Evolutionary conservation across 1,140 invertebrate genomes (phyloP), one percentile per base, ranked within the genome.

Genomic region (Pseudomyrmex dendroicus): DNA sequence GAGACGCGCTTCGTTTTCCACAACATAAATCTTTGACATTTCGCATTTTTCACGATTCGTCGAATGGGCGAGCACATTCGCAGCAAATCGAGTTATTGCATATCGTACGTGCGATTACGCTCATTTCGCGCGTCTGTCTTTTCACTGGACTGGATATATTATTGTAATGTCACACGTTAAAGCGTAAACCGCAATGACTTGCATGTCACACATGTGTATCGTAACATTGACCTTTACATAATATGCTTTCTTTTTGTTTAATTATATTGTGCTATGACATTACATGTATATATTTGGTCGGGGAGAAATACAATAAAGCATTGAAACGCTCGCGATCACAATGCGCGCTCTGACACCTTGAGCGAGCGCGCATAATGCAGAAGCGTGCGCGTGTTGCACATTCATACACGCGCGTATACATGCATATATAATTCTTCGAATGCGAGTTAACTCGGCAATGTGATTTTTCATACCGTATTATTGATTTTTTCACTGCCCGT

Each of bases 401-500:
- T 74, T 67, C 57, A n/a, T 83, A 82, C 35, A 48, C 22, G 56
- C n/a, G 13, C 20, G 52, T 17, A 67, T 17, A 50, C 56, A 73
- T 13, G 54, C 22, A 25, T 17, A 17, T 13, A 62, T 17, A 66
- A 50, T 35, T 35, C 35, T 35, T 35, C 35, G 35, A 35, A 35
- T 35, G 52, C 56, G 52, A 22, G 59, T 78, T 76, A 57, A 67
- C 66, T 73, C 66, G 64, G 78, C 78, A 84, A 73, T 86, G 78
- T 70, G 83, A 86, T 84, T 91, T 92, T 92, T 90, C 87, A 90
- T 67, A 72, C 68, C 46, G 82, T 66, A 13, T 82, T 91, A 92
- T 91, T 91, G 90, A 92, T 91, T 92, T 90, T 91, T 50, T 54
- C 20, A 74, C 54, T 62, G 85, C 85, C 82, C 85, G 86, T n/a